Conservation (phyloP, 23 tunicate species). For the Halocynthia aurantium region DNA sequence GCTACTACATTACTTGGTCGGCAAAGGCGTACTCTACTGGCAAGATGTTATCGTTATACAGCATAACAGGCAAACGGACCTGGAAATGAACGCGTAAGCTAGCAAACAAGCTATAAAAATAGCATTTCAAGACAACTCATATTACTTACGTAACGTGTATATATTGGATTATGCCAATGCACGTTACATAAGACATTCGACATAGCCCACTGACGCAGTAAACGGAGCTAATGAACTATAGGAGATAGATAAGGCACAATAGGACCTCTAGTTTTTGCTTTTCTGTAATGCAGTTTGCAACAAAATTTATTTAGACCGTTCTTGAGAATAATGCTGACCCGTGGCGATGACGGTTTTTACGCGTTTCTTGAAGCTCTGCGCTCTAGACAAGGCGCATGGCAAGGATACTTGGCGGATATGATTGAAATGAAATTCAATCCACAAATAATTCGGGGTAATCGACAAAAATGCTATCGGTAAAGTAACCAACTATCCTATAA, state of each 20-base stretch:
- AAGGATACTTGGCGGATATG: slow-evolving; percentile 83
- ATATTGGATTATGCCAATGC: too few species aligned
- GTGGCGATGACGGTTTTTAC: slow-evolving; percentile 48
- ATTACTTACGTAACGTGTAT: too few species aligned
- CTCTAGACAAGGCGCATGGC: slow-evolving; percentile 79
- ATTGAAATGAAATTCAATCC: slow-evolving; percentile 49
- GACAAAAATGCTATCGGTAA: background rate
- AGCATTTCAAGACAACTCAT: too few species aligned
- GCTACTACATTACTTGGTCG: slow-evolving; percentile 59
- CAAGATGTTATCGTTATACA: slow-evolving; percentile 72
- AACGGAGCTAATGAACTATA: too few species aligned
- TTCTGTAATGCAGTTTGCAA: background rate
- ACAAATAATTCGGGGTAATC: slow-evolving; percentile 41
- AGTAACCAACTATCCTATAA: background rate
- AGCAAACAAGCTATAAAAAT: too few species aligned
- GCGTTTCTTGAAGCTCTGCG: slow-evolving; percentile 66
- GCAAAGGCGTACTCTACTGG: slow-evolving; percentile 79
- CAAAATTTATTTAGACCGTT: slow-evolving; percentile 46
- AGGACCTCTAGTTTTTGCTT: background rate
- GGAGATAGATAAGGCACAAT: background rate
- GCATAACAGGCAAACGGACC: slow-evolving; percentile 56
- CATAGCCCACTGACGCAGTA: too few species aligned
- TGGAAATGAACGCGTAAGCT: slow-evolving; percentile 65
- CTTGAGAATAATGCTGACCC: slow-evolving; percentile 42
- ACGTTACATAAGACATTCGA: too few species aligned